A percentile compares a stretch with the other conserved stretches of the same genome.
phyloP scores from a whole-genome alignment of 2,888 invertebrate species.

The Ennomos erosarius region DNA sequence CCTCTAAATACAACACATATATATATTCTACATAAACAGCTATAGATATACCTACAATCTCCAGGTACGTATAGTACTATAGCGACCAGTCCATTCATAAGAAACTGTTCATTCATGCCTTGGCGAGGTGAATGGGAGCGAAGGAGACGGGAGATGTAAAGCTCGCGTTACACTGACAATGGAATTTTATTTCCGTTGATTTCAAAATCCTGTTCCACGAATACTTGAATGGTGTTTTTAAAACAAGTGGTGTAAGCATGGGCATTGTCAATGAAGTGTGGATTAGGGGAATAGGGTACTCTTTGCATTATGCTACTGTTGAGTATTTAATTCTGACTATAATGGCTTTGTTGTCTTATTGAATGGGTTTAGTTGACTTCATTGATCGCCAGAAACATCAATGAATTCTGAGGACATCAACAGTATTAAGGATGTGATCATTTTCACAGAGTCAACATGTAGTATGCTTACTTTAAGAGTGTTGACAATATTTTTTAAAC shows the following conservation, averaged over 20 bases:
- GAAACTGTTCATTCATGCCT: conserved; percentile 83
- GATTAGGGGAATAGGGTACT: conserved; percentile 50
- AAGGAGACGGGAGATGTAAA: conserved; percentile 69
- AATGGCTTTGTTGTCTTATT: conserved; percentile 34
- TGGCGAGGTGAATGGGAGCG: conserved; percentile 80
- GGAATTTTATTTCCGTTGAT: conserved; percentile 69
- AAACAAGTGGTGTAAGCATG: conserved; percentile 65
- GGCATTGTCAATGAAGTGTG: conserved; percentile 54
- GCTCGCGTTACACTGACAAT: conserved; percentile 79
- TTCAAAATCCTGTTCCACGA: conserved; percentile 73
- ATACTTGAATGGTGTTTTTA: conserved; percentile 67
- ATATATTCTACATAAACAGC: conserved; percentile 69
- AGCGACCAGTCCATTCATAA: conserved; percentile 83
- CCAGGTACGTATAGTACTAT: conserved; percentile 79
- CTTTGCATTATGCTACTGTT: conserved; percentile 47
- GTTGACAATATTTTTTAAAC: too few species aligned
- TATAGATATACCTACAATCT: conserved; percentile 57
- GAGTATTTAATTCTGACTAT: conserved; percentile 36
- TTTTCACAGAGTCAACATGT: too few species aligned
- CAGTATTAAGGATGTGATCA: too few species aligned
- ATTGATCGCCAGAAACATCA: conserved; percentile 17
- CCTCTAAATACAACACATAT: conserved; percentile 57
- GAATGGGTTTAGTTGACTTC: conserved; percentile 29
- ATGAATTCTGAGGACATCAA: conserved; percentile 1
- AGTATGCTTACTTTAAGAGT: too few species aligned